Evolutionary conservation across 2,888 invertebrate species (phyloP).

Genomic region (Micoletzkya japonica): DNA sequence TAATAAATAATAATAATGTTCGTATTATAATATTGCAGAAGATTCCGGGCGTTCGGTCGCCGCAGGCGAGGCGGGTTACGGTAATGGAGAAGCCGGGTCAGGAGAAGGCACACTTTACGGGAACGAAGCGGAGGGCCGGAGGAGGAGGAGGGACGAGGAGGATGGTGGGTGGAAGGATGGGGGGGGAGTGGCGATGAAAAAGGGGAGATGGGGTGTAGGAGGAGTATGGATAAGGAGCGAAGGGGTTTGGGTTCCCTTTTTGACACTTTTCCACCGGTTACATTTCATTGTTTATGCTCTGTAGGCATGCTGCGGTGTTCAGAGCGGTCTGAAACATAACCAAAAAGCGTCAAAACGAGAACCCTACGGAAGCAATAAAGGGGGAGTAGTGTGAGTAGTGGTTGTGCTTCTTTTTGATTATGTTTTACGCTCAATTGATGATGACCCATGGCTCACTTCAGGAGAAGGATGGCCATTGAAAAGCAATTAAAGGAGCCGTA

Average conservation of each 20-base stretch:
- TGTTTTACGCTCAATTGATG: too few species aligned
- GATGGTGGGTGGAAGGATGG: background rate
- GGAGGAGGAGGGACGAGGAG: slow-evolving; percentile 2
- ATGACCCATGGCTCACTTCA: too few species aligned
- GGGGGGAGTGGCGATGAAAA: background rate
- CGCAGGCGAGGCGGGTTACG: slow-evolving; percentile 34
- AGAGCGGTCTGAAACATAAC: too few species aligned
- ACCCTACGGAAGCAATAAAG: too few species aligned
- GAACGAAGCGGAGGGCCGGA: slow-evolving; percentile 21
- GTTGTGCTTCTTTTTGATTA: too few species aligned
- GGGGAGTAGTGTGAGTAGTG: too few species aligned
- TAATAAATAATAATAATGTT: background rate
- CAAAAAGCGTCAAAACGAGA: too few species aligned
- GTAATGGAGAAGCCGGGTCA: slow-evolving; percentile 45
- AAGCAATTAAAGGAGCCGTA: too few species aligned
- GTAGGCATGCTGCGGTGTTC: too few species aligned
- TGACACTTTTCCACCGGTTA: too few species aligned
- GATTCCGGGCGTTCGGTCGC: slow-evolving; percentile 3
- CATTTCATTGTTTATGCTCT: too few species aligned
- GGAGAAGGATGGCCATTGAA: too few species aligned
- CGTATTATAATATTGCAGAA: slow-evolving; percentile 4
- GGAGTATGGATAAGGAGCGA: background rate
- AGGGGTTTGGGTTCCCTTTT: background rate
- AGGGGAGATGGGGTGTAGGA: background rate
- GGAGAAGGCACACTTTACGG: slow-evolving; percentile 44